Percentiles rank a stretch among this genome's conserved stretches.
These are phyloP conservation scores for Nomada fucata DNA, from an alignment of 2,888 invertebrate genomes.

Conservation along the genomic window DNA sequence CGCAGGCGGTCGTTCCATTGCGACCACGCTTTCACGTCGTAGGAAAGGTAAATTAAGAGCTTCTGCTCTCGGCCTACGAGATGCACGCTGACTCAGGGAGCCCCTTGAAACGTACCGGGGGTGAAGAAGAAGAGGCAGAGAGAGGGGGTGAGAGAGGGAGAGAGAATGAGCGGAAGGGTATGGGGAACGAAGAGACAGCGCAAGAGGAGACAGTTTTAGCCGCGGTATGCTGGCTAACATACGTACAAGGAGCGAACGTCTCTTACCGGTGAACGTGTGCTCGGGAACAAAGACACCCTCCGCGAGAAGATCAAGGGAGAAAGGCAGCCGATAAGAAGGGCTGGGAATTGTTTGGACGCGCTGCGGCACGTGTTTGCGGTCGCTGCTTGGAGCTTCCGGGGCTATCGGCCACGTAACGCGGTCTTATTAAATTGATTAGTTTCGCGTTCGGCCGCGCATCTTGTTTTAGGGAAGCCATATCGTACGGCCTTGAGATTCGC, in stretches of 20 bases:
- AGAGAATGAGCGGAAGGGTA: not conserved
- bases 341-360: conserved; percentile 27
- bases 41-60: conserved; percentile 80
- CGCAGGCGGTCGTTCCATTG: conserved; percentile 48
- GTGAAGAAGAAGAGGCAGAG: not conserved
- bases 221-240: conserved; percentile 76
- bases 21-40: conserved; percentile 54
- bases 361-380: conserved; percentile 30
- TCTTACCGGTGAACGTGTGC: conserved; percentile 48
- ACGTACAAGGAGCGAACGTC: conserved; percentile 70
- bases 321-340: conserved; percentile 39
- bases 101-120: conserved; percentile 28
- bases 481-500: not conserved
- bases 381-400: not conserved
- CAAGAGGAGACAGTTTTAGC: conserved; percentile 79
- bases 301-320: conserved; percentile 18
- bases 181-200: conserved; percentile 50
- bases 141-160: conserved; percentile 19
- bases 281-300: conserved; percentile 61
- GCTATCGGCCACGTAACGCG: not conserved
- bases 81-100: conserved; percentile 57
- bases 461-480: not conserved
- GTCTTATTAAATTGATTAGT: conserved; percentile 19
- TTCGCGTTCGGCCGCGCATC: not conserved
- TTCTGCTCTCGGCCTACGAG: conserved; percentile 64